These are phyloP conservation scores for Nothobranchius furzeri DNA, from an alignment of 2,113 vertebrate genomes.

Conservation along the genomic window DNA sequence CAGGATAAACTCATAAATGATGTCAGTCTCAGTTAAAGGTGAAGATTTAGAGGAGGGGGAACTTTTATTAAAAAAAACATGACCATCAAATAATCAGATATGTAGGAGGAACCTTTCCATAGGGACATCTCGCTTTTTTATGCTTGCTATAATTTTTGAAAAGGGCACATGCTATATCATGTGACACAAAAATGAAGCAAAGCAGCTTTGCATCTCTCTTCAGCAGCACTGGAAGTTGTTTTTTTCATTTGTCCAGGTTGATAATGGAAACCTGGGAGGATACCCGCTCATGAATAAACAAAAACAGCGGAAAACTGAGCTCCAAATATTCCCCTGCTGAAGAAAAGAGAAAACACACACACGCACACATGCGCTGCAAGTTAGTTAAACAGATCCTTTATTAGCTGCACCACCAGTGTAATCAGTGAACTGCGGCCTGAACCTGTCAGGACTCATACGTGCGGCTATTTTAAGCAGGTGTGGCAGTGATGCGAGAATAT, in stretches of 20 bases:
- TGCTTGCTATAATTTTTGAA: constrained; percentile 14
- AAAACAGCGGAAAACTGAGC: constrained; percentile 76
- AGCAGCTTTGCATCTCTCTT: constrained; percentile 21
- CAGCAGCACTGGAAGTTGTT: constrained; percentile 53
- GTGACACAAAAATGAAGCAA: constrained; percentile 22
- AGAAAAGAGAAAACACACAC: constrained; percentile 28
- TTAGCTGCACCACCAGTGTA: constrained; percentile 47
- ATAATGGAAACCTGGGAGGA: constrained; percentile 73
- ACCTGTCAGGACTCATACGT: constrained; percentile 56
- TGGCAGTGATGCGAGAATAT: constrained; percentile 55
- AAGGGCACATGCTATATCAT: background rate
- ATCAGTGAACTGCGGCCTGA: constrained; percentile 35
- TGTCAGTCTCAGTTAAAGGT: constrained; percentile 20
- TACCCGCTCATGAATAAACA: constrained; percentile 70
- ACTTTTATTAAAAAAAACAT: constrained; percentile 42
- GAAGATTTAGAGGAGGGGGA: constrained; percentile 42
- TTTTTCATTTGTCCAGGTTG: constrained; percentile 54
- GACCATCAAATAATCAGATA: constrained; percentile 8
- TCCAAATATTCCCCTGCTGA: constrained; percentile 67
- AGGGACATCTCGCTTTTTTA: constrained; percentile 2
- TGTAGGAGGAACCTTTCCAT: constrained; percentile 8
- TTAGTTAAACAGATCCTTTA: constrained; percentile 60
- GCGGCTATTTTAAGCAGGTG: constrained; percentile 54
- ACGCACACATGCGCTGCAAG: constrained; percentile 16
- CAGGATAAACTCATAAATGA: constrained; percentile 6